A percentile compares a stretch with the other conserved stretches of the same genome.
Evolutionary conservation across 2,888 invertebrate species (phyloP).

Genomic region (Pristionchus exspectatus): DNA sequence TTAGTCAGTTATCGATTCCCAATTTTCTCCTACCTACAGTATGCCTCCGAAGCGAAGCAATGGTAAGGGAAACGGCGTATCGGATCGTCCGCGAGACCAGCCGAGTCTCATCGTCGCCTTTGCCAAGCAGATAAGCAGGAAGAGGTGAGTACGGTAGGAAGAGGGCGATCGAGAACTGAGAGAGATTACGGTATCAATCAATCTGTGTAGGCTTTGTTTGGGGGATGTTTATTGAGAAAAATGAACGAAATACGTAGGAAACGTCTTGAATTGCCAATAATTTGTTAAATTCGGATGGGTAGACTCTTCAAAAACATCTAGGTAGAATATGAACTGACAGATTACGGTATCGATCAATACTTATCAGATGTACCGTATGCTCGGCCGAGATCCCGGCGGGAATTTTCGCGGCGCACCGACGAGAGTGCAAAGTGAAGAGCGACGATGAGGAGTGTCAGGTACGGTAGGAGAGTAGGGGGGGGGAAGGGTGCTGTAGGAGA

Average conservation of each 20-base stretch:
- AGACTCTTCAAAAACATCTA: too few relatives aligned
- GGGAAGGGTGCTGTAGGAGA: background rate
- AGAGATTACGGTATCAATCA: background rate
- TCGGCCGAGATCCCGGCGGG: constrained; percentile 14
- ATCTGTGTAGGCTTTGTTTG: background rate
- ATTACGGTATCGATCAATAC: background rate
- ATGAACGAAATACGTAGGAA: too few relatives aligned
- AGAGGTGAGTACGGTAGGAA: constrained; percentile 28
- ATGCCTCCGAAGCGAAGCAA: constrained; percentile 16
- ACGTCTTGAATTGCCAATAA: background rate
- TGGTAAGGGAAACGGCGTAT: background rate
- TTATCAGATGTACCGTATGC: constrained; percentile 38
- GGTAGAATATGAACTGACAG: too few relatives aligned
- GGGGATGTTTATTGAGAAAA: background rate
- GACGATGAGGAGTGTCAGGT: constrained; percentile 56
- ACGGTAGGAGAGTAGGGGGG: background rate
- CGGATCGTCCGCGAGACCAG: constrained; percentile 4
- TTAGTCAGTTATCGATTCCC: background rate
- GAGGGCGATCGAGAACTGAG: background rate
- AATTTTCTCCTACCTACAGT: background rate
- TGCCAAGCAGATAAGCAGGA: constrained; percentile 37
- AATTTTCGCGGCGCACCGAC: constrained; percentile 19
- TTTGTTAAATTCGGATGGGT: background rate
- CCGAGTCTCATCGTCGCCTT: constrained; percentile 11
- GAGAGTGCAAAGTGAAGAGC: constrained; percentile 41